Base-by-base conservation (phyloP, 2,113 vertebrate species). In the Alouatta palliata region DNA sequence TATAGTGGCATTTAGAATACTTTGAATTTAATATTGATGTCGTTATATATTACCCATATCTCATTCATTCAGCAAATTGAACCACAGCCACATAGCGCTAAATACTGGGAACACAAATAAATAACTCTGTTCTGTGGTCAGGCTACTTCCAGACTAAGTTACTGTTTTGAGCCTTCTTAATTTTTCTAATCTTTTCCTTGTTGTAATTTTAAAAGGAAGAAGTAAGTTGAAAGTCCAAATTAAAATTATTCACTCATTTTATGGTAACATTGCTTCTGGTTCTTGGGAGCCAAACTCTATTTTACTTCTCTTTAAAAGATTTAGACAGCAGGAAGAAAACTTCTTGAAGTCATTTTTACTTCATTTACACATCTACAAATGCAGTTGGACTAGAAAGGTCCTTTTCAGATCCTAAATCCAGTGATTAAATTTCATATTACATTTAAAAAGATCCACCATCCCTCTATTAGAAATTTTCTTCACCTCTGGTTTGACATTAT, bases 1-100 rank as follows among this genome's bases (percentile, higher is more conserved):
- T 94, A 77, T 54, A 93, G 47, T 90, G 81, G 49, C 49, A 91
- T 95, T 95, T 90, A 70, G 5, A 85, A 94, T 95, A 87, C 64
- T 96, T 95, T 49, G n/a, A 88, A 66, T 66, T 94, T 87, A 82
- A 82, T 88, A 49, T 66, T 47, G 25, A 6, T 97, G 5, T 32
- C 30, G 61, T 90, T 91, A 73, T 58, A 27, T 93, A 70, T 73
- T n/a, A 40, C 40, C 43, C 32, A 80, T 30, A 27, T 96, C n/a
- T 86, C 32, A 40, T 81, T 70, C 47, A 70, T 68, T 96, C 20
- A 52, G 64, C n/a, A 64, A 66, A 75, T 54, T 71, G 47, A 95
- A 49, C 21, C 47, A 49, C 61, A 94, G 61, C 40, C 37, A 27
- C 49, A 82, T 66, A 68, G 1, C 61, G 11, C 75, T 86, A 54